Base-by-base conservation (phyloP, 2,113 vertebrate species). In the Oceanodroma tethys region DNA sequence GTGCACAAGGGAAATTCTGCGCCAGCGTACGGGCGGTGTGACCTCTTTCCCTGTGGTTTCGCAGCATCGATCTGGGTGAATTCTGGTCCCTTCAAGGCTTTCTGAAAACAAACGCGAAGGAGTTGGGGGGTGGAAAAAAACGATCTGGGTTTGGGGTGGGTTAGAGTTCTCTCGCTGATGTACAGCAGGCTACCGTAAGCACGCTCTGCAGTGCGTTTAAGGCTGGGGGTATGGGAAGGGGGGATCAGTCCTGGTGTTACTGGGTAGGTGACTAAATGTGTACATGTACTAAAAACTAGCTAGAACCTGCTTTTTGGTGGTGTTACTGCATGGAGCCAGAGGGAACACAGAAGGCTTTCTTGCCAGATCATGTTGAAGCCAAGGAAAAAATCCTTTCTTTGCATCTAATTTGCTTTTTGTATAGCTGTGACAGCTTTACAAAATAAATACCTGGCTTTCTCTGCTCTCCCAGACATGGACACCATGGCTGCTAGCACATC, bases 401-500 rank as follows among this genome's bases (percentile, higher is more conserved):
- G 60, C 40, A 34, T 27, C n/a, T 52, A 0, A 21, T 22, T 53
- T 27, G 52, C 9, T 52, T 71, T 72, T 38, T 7, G 7, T 11
- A 1, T 27, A 47, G 36, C 36, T 10, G 30, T 10, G 17, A 7
- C 16, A 20, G 29, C 11, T 83, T 56, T 26, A 5, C 40, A 7
- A 7, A 30, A 11, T 4, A 25, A 72, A 32, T 3, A 5, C 47
- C 42, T 11, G 36, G 14, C 16, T 45, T 21, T 27, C 56, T 38
- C 40, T 63, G 42, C 63, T 50, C 42, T 47, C 81, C 30, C 81
- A 99, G 99, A 96, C 75, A 98, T 98, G 99, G 99, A 99, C 55
- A 62, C 91, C 2, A 96, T 98, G 15, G 98, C 98, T 8, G 98
- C 99, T 59, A 99, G 98, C 95, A 98, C 98, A 1, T 99, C 99